Conservation (phyloP, 2,888 invertebrate genomes). For the Drosophila prolongata region DNA sequence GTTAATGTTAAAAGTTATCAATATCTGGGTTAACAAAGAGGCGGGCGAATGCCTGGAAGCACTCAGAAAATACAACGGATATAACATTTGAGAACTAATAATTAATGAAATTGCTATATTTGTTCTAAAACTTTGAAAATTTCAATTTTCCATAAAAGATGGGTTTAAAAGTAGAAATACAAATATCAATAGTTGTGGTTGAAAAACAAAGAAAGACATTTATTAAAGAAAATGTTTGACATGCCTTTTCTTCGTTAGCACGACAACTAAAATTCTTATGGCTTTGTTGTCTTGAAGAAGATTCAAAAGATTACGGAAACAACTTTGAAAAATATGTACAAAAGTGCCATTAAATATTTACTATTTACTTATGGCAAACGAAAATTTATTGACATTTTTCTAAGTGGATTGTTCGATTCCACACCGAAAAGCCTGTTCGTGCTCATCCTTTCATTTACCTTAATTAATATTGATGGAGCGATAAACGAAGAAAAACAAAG, state of each 20-base stretch:
- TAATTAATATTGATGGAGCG: constrained; percentile 46
- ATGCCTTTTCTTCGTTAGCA: no score
- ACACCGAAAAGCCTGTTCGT: constrained; percentile 24
- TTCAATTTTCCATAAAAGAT: no score
- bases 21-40: constrained; percentile 21
- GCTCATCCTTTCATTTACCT: constrained; percentile 39
- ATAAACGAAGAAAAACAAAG: constrained; percentile 6
- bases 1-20: constrained; percentile 20
- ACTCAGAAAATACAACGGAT: background rate
- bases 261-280: no score
- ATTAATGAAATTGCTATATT: no score
- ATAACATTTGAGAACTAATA: no score
- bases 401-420: constrained; percentile 7
- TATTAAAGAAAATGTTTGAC: no score
- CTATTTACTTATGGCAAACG: background rate
- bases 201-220: no score
- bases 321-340: background rate
- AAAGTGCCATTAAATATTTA: background rate
- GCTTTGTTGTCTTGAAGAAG: no score
- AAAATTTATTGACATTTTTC: background rate
- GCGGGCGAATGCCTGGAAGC: background rate
- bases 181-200: no score
- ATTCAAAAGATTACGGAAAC: no score
- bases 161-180: no score
- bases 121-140: no score